Evolutionary conservation across 2,888 invertebrate species (phyloP).

Genomic region (Lithophane leautieri): DNA sequence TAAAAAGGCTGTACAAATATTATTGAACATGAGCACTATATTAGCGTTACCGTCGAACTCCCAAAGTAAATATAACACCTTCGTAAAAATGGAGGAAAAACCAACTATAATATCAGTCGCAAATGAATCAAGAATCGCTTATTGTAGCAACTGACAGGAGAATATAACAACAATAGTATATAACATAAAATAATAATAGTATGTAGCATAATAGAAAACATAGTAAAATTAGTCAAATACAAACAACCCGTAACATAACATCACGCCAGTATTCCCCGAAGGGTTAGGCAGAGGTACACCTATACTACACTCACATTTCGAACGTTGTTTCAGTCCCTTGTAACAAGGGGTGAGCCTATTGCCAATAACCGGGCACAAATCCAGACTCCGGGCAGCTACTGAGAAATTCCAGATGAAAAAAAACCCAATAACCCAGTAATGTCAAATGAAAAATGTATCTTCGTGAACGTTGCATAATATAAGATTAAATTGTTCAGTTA

Average conservation of each 20-base stretch:
- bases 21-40: conserved; percentile 7
- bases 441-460: conserved; percentile 10
- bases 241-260: no score
- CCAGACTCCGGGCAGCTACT: no score
- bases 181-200: no score
- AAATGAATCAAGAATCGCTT: conserved; percentile 13
- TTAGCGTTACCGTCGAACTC: conserved; percentile 22
- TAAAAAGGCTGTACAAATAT: conserved; percentile 27
- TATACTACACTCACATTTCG: no score
- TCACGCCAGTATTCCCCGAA: no score
- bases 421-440: neutral
- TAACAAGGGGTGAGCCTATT: no score
- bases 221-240: no score
- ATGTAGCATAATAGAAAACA: no score
- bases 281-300: no score
- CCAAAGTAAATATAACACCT: conserved; percentile 25
- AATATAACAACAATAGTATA: neutral
- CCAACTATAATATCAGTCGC: conserved; percentile 2
- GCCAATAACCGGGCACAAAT: no score
- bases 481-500: conserved; percentile 10
- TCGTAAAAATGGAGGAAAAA: neutral
- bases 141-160: neutral
- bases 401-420: neutral
- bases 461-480: conserved; percentile 1
- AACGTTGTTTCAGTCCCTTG: no score